These are phyloP conservation scores for Podargus strigoides DNA, from an alignment of 2,797 vertebrate species.

Conservation along the genomic window DNA sequence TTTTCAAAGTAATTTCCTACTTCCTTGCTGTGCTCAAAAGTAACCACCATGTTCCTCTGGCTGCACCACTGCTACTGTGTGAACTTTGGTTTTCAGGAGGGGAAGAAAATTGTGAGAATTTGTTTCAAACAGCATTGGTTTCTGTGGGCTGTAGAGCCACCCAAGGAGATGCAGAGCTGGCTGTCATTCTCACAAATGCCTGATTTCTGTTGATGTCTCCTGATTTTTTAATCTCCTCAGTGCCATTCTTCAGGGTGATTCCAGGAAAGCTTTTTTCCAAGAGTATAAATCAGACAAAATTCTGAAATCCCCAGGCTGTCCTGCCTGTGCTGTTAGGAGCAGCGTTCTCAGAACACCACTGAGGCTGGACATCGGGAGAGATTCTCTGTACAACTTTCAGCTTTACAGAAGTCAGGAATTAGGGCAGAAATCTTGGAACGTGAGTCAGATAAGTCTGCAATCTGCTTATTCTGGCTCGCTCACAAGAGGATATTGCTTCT, in stretches of 20 bases:
- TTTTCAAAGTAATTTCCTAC: neutral
- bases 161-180: neutral
- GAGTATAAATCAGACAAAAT: neutral
- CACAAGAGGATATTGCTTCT: constrained; percentile 48
- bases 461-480: constrained; percentile 26
- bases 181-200: neutral
- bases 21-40: neutral
- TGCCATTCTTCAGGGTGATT: neutral
- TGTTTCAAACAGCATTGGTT: neutral
- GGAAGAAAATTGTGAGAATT: neutral
- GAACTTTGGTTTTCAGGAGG: neutral
- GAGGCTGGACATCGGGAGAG: neutral
- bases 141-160: neutral
- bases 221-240: neutral
- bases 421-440: constrained; percentile 2
- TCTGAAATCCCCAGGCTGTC: neutral
- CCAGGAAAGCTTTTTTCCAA: neutral
- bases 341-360: neutral
- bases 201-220: neutral
- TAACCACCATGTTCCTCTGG: neutral
- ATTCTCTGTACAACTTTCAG: neutral
- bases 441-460: constrained; percentile 13
- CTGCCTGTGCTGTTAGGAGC: neutral
- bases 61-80: neutral
- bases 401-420: neutral